Evolutionary conservation across 2,797 vertebrate genomes (phyloP).

Genomic region (Caiman crocodilus): DNA sequence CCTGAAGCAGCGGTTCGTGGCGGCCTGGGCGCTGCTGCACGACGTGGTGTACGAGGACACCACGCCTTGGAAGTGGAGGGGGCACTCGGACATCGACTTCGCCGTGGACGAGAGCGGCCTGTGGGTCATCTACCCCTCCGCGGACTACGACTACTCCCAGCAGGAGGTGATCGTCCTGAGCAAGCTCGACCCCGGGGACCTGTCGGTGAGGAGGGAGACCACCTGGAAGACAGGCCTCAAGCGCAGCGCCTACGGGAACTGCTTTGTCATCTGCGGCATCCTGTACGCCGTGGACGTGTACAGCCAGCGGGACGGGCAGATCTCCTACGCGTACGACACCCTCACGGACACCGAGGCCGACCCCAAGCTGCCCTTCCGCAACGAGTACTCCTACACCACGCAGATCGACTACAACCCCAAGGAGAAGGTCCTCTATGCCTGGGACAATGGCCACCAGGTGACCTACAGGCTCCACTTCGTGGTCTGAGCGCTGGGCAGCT

Average conservation of each 20-base stretch:
- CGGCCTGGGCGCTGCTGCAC: slow-evolving; percentile 92
- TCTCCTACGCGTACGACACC: slow-evolving; percentile 95
- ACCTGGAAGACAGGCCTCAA: slow-evolving; percentile 94
- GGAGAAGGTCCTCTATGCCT: slow-evolving; percentile 94
- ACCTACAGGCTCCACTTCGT: slow-evolving; percentile 92
- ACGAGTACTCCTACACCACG: slow-evolving; percentile 92
- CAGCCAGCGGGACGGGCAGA: slow-evolving; percentile 91
- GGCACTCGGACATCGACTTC: slow-evolving; percentile 97
- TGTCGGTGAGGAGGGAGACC: slow-evolving; percentile 92
- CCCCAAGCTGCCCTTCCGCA: slow-evolving; percentile 91
- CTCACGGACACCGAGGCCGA: slow-evolving; percentile 92
- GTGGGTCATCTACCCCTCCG: slow-evolving; percentile 96
- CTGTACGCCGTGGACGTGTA: slow-evolving; percentile 93
- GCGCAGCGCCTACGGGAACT: slow-evolving; percentile 94
- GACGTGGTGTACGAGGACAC: slow-evolving; percentile 95
- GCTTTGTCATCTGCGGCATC: slow-evolving; percentile 96
- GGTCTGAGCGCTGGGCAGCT: slow-evolving; percentile 75
- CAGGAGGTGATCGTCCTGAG: slow-evolving; percentile 94
- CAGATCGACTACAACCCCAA: slow-evolving; percentile 98
- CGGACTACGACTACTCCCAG: slow-evolving; percentile 90
- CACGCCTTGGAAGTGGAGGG: slow-evolving; percentile 97
- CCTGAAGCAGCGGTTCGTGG: slow-evolving; percentile 93
- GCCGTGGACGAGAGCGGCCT: slow-evolving; percentile 96
- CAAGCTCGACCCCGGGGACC: slow-evolving; percentile 92
- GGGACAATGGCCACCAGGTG: slow-evolving; percentile 98